Evolutionary conservation across 2,113 vertebrate genomes (phyloP).

Genomic region (Junco hyemalis): DNA sequence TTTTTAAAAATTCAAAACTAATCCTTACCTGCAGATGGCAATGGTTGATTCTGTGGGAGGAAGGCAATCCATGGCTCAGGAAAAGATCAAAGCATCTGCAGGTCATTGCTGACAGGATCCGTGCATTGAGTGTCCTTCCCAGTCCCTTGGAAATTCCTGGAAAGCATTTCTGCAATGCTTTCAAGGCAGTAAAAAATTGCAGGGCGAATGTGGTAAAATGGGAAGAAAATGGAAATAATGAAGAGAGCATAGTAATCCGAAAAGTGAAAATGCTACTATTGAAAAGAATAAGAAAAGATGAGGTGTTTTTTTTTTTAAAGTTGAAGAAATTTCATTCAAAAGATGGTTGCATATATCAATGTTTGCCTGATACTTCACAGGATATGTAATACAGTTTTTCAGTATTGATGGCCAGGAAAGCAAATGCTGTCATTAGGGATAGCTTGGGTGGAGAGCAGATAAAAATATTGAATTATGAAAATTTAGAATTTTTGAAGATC

Average conservation of each 20-base stretch:
- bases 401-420: not conserved
- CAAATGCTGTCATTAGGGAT: not conserved
- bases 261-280: not conserved
- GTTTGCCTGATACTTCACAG: not conserved
- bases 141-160: not conserved
- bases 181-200: not conserved
- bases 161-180: not conserved
- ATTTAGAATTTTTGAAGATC: not conserved
- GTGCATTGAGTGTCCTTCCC: not conserved
- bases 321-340: not conserved
- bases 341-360: not conserved
- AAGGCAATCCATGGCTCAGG: not conserved
- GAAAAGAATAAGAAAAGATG: not conserved
- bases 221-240: not conserved
- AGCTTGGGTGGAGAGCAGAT: not conserved
- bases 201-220: not conserved
- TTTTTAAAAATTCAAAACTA: not conserved
- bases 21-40: not conserved
- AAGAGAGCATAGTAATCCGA: not conserved
- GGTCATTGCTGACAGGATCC: not conserved
- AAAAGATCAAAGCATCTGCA: not conserved
- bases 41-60: not conserved
- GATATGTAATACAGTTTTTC: not conserved
- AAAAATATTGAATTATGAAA: not conserved
- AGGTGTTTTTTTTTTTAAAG: not conserved